These are phyloP conservation scores for Seladonia tumulorum DNA, from an alignment of 2,888 invertebrate species.

Conservation along the genomic window DNA sequence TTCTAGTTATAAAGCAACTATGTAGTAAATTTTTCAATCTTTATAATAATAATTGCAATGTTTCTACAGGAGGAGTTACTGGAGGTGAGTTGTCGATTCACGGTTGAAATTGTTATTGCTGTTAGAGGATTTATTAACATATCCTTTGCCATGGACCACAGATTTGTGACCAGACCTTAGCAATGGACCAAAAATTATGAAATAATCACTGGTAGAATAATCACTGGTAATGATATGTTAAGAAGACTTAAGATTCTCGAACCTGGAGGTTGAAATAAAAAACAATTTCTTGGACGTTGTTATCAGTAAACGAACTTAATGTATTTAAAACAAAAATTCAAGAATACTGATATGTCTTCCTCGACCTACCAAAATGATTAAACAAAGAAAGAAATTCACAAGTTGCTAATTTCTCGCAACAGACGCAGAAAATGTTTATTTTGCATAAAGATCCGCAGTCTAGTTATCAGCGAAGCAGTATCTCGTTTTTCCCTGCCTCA, in stretches of 20 bases:
- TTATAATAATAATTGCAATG: background rate
- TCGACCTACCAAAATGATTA: background rate
- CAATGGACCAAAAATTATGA: background rate
- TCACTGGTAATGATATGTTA: background rate
- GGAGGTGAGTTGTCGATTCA: background rate
- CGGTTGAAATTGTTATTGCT: background rate
- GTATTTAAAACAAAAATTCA: too few species aligned
- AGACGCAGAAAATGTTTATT: background rate
- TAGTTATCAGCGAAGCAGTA: background rate
- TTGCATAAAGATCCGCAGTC: background rate
- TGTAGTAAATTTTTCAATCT: too few species aligned
- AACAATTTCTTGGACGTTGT: background rate
- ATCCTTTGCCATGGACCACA: background rate
- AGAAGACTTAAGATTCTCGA: background rate
- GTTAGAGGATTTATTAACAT: too few species aligned
- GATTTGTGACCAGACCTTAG: background rate
- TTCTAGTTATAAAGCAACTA: too few species aligned
- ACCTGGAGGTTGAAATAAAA: background rate
- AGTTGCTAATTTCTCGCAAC: background rate
- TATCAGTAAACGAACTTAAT: background rate
- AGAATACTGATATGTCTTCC: too few species aligned
- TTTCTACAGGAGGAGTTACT: background rate
- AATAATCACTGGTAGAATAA: background rate
- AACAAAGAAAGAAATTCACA: background rate
- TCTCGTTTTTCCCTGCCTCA: background rate